Evolutionary conservation across 2,888 invertebrate genomes (phyloP).

Genomic region (Julus scandinavius): DNA sequence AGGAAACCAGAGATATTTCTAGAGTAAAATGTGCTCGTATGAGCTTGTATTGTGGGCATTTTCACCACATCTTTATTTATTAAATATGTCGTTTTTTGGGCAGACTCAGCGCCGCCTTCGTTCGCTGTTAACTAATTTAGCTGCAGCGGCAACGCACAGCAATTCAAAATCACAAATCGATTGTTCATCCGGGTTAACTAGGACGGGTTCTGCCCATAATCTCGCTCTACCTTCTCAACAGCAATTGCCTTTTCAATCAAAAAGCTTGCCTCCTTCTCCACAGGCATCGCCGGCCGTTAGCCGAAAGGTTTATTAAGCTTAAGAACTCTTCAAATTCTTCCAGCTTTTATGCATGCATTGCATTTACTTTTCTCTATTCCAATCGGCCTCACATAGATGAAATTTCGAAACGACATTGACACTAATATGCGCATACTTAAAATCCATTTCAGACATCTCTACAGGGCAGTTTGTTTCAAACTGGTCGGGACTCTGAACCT

Average conservation of each 20-base stretch:
- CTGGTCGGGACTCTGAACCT: constrained; percentile 59
- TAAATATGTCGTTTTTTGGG: constrained; percentile 33
- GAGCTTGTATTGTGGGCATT: neutral
- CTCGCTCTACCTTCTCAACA: constrained; percentile 70
- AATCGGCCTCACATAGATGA: neutral
- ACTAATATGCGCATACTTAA: neutral
- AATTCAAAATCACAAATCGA: constrained; percentile 56
- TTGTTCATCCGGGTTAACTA: constrained; percentile 70
- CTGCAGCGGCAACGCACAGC: constrained; percentile 62
- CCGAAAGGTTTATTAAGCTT: constrained; percentile 68
- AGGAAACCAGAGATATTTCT: neutral
- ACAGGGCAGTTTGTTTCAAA: constrained; percentile 61
- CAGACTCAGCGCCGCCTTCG: constrained; percentile 54
- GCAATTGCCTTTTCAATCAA: constrained; percentile 59
- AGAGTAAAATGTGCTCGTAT: neutral
- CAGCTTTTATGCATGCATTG: neutral
- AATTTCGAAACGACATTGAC: no score
- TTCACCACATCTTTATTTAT: neutral
- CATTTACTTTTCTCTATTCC: neutral
- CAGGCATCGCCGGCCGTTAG: constrained; percentile 65
- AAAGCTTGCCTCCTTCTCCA: constrained; percentile 64
- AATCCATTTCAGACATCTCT: constrained; percentile 62
- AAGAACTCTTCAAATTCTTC: constrained; percentile 9
- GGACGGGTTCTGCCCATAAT: constrained; percentile 78
- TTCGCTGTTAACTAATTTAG: constrained; percentile 62